Evolutionary conservation across 2,113 vertebrate species (phyloP), one percentile per base, ranked within the genome.

Genomic region (Todiramphus chloris): DNA sequence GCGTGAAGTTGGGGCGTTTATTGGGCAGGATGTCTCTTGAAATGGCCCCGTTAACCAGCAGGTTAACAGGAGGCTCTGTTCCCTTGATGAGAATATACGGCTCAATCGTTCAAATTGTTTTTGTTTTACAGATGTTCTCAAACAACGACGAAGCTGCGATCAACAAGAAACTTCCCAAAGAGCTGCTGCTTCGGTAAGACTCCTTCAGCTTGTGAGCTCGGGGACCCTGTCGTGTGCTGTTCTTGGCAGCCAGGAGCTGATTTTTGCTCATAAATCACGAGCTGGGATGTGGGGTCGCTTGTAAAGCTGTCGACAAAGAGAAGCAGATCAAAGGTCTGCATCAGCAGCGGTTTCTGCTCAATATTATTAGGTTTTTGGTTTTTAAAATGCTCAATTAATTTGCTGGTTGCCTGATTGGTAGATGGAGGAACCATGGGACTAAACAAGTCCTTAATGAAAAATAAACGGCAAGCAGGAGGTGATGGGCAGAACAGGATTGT

Each of bases 81-180:
- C 39, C 44, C 28, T 39, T 33, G 33, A 69, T 51, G 67, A 56
- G 53, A 41, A 16, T 6, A 0, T 1, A 10, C 3, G 39, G 10
- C 56, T 95, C 14, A 97, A 15, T 7, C 21, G 8, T 88, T 95
- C 23, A 67, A 50, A 68, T 62, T 84, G 30, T 64, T 91, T 96
- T 30, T 95, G 60, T 90, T 90, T 97, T 97, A 58, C 98, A 99
- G 99, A 99, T 99, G 99, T 99, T 99, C 99, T 99, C 99, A 96
- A 99, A 99, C 98, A 99, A 98, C 2, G 99, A 99, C 33, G 99
- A 99, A 97, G 99, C 99, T 59, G 98, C 98, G 73, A 99, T 99
- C 98, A 99, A 99, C 97, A 99, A 99, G 97, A 99, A 99, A 96
- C 98, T 99, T 94, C 99, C 99, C 11, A 99, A 99, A 98, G 99